Conservation (phyloP, 2,797 vertebrate species). For the Ibycter americanus region DNA sequence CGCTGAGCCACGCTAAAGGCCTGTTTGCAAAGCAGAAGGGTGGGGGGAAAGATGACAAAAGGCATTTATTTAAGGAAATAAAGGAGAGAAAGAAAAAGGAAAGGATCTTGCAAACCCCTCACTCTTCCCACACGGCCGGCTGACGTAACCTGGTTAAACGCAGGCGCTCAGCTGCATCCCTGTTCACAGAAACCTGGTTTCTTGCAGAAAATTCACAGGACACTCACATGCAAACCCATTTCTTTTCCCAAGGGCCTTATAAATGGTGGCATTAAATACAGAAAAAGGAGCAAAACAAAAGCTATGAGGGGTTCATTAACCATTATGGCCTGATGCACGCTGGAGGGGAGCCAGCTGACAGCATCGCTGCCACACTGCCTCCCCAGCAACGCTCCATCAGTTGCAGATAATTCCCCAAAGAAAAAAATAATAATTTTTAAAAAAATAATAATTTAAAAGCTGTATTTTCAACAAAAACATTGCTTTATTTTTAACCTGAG, state of each 20-base stretch:
- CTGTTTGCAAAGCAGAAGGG: neutral
- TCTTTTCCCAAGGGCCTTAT: neutral
- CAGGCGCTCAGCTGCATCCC: fast-evolving
- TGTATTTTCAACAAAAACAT: neutral
- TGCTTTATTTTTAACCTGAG: neutral
- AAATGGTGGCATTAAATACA: neutral
- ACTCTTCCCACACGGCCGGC: neutral
- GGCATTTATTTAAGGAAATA: neutral
- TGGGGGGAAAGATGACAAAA: neutral
- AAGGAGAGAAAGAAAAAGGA: neutral
- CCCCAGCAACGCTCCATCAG: neutral
- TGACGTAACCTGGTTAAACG: neutral
- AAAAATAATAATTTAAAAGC: neutral
- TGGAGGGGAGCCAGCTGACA: neutral
- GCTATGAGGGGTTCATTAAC: neutral
- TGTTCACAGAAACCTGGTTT: neutral
- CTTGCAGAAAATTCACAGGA: neutral
- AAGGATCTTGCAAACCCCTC: neutral
- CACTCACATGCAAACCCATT: neutral
- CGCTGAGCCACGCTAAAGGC: fast-evolving
- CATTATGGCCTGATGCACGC: neutral
- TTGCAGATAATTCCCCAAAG: neutral
- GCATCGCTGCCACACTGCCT: neutral
- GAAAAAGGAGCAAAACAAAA: neutral
- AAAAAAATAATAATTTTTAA: neutral